Conservation (phyloP, 2,113 vertebrate genomes). For the Phyllostomus hastatus region DNA sequence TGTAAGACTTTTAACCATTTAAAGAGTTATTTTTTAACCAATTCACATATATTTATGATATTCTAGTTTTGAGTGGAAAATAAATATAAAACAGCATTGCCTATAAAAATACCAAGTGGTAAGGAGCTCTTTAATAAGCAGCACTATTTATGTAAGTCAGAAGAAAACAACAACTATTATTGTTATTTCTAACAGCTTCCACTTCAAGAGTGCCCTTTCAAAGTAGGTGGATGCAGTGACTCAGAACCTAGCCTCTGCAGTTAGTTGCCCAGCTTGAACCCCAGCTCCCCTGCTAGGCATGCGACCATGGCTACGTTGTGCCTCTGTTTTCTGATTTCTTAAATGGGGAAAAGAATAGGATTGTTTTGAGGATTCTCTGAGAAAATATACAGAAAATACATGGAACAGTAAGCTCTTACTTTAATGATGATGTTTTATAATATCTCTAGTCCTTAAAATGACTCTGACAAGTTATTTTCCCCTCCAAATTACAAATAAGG, state of each 20-base stretch:
- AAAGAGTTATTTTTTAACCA: constrained; percentile 70
- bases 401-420: not conserved
- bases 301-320: not conserved
- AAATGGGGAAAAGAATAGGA: not conserved
- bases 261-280: not conserved
- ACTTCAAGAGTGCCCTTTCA: not conserved
- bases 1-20: constrained; percentile 74
- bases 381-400: not conserved
- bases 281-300: not conserved
- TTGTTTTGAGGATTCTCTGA: not conserved
- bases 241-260: not conserved
- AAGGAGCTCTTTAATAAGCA: not conserved
- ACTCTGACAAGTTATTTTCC: not conserved
- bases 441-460: not conserved
- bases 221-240: not conserved
- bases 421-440: not conserved
- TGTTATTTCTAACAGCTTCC: not conserved
- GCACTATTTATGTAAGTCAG: not conserved
- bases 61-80: constrained; percentile 39
- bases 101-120: not conserved
- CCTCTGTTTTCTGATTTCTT: not conserved
- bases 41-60: constrained; percentile 59
- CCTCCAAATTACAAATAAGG: not conserved
- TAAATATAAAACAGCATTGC: not conserved
- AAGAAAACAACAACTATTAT: not conserved